Base-by-base conservation (phyloP, 2,797 vertebrate species). In the Sphenodon punctatus region DNA sequence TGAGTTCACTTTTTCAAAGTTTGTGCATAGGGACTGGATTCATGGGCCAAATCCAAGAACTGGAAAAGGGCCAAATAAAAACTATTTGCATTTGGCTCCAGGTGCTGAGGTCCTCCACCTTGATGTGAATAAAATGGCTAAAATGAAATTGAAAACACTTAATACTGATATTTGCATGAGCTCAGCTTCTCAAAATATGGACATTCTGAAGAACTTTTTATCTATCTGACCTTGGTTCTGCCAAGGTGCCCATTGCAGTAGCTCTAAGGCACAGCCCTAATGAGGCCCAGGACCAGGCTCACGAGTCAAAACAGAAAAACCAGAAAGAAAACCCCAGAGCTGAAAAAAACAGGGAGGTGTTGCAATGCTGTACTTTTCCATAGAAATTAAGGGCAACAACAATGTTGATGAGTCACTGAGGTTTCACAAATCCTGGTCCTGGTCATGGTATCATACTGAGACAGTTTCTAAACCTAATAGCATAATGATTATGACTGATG, bases 141-240 rank as follows among this genome's bases (percentile, higher is more conserved):
- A 92, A 93, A 81, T 76, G 82, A 82, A 88, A 77, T 67, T 80
- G 36, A 45, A 67, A 88, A 34, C n/a, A 43, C 30, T 53, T 55
- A 85, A 71, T 43, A 46, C 85, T 59, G 49, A 22, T 53, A 59
- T 73, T 65, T 77, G 38, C 87, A 75, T 76, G 38, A n/a, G n/a
- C n/a, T n/a, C n/a, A n/a, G n/a, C n/a, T n/a, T 77, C 89, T 93
- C 87, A 92, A 93, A 94, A 93, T 70, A 80, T 73, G 90, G 86
- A 88, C 55, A 58, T 30, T 79, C 78, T 87, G 80, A 11, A 64
- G 87, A 85, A 5, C 2, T 4, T 22, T 71, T 66, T 93, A 81
- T 78, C 67, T 84, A 67, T 82, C 88, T 48, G n/a, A n/a, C n/a
- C n/a, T 23, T 17, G 39, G 12, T 39, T 39, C 39, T 39, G 39